These are phyloP conservation scores for Amblyopsis rosae DNA, from an alignment of 2,113 vertebrate species.

Conservation along the genomic window DNA sequence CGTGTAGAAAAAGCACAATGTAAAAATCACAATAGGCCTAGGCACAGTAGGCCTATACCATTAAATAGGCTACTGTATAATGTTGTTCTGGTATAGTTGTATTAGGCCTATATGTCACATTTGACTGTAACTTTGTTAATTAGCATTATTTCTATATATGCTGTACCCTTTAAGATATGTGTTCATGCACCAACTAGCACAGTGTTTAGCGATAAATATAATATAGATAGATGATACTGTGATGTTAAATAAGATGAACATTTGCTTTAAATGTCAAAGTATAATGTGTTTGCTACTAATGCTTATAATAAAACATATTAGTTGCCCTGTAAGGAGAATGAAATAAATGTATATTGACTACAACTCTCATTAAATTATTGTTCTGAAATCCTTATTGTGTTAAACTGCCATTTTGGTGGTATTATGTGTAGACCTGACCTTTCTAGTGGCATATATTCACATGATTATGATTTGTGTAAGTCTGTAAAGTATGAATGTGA, in stretches of 20 bases:
- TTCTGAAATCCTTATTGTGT: slow-evolving; percentile 16
- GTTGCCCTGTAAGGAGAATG: not conserved
- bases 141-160: no score
- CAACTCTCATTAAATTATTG: slow-evolving; percentile 26
- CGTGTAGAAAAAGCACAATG: no score
- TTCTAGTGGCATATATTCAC: not conserved
- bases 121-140: no score
- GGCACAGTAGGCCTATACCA: no score
- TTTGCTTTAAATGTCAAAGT: slow-evolving; percentile 41
- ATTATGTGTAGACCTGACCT: slow-evolving; percentile 3
- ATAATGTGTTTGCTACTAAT: slow-evolving; percentile 16
- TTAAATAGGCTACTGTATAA: no score
- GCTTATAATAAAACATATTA: slow-evolving; percentile 1
- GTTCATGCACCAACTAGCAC: no score
- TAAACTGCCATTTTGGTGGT: not conserved
- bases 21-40: no score
- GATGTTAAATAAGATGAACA: slow-evolving; percentile 24
- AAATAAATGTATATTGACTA: no score
- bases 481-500: slow-evolving; percentile 2
- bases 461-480: not conserved
- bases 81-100: no score
- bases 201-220: no score
- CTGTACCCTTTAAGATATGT: no score
- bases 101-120: no score
- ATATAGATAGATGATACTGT: slow-evolving; percentile 2